These are phyloP conservation scores for Notamacropus eugenii DNA, from an alignment of 2,797 vertebrate species.

Conservation along the genomic window DNA sequence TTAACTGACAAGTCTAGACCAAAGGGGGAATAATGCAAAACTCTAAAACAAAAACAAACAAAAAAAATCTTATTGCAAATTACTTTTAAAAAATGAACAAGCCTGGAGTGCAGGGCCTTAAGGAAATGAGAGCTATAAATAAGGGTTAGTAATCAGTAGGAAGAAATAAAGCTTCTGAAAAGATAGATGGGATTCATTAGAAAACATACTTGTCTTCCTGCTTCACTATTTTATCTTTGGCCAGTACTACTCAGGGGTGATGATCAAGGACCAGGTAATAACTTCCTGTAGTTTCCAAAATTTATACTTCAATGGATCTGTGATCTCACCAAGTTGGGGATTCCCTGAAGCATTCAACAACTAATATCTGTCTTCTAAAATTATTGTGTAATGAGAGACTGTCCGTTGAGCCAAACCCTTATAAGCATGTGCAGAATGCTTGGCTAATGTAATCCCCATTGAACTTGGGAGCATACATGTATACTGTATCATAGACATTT, in stretches of 20 bases:
- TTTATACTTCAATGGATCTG: background rate
- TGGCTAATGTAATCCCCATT: background rate
- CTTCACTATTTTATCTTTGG: background rate
- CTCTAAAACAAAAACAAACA: background rate
- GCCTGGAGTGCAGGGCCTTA: background rate
- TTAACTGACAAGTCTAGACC: background rate
- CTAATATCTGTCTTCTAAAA: background rate
- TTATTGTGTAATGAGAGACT: background rate
- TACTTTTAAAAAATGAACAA: background rate
- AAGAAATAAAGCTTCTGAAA: background rate
- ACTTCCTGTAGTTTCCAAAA: background rate
- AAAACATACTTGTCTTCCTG: background rate
- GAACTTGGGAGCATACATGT: background rate
- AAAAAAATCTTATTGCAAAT: background rate
- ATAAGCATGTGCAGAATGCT: background rate
- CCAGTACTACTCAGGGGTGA: background rate
- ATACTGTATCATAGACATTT: background rate
- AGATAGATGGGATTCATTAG: background rate
- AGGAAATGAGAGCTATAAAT: background rate
- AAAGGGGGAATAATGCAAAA: background rate
- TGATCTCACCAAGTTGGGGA: background rate
- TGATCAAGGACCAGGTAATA: background rate
- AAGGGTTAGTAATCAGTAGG: background rate
- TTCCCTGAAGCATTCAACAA: background rate
- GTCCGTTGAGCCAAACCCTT: background rate